These are phyloP conservation scores for Mormyrus lacerda DNA, from an alignment of 2,113 vertebrate species.

Conservation along the genomic window DNA sequence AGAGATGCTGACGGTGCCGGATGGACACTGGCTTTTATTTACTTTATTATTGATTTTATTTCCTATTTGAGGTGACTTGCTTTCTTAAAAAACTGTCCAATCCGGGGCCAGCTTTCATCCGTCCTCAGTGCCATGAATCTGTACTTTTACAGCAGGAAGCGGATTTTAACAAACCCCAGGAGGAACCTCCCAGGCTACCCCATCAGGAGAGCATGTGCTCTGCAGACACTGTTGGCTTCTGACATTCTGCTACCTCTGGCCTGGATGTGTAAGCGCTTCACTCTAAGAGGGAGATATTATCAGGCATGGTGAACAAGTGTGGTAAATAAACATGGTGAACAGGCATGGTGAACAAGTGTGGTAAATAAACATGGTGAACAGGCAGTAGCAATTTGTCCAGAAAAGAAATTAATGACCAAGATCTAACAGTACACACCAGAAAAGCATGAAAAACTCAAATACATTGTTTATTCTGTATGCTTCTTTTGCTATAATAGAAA, in stretches of 20 bases:
- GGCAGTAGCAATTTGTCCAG: neutral
- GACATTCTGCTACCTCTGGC: neutral
- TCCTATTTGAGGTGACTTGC: neutral
- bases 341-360: neutral
- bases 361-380: neutral
- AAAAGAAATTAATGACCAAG: neutral
- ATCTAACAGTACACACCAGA: neutral
- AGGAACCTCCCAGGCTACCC: neutral
- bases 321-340: neutral
- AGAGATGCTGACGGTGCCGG: neutral
- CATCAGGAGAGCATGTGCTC: neutral
- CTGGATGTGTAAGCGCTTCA: neutral
- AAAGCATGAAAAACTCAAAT: neutral
- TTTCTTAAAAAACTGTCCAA: neutral
- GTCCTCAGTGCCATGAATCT: neutral
- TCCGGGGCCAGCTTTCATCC: neutral
- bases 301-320: neutral
- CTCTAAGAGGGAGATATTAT: neutral
- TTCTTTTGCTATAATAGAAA: neutral
- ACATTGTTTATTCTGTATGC: neutral
- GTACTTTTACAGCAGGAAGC: neutral
- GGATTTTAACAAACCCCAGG: neutral
- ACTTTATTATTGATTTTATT: neutral
- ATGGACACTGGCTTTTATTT: neutral
- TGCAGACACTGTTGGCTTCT: neutral